Evolutionary conservation across 2,113 vertebrate genomes (phyloP), one percentile per base, ranked within the genome.

Genomic region (Hippocampus zosterae): DNA sequence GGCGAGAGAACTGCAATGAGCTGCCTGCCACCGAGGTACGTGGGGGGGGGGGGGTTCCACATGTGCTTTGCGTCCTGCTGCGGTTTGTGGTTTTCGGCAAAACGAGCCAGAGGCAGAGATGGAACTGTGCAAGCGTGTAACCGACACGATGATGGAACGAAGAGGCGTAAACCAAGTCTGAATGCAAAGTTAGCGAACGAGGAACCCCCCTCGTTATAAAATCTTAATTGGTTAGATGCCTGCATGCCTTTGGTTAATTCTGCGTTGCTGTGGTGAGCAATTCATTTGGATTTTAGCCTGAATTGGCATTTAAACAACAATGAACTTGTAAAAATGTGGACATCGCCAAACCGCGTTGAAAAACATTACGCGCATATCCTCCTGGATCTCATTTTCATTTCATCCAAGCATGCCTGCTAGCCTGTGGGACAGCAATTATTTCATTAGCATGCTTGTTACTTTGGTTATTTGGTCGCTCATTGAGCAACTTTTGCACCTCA

Each of bases 1-100:
- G 93, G 86, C 84, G 92, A 84, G 93, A 94, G 79, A 92, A 86
- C 85, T 94, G 93, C 83, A 90, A 73, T 1, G 93, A 94, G 82
- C 83, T 94, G 71, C 92, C 93, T 42, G 83, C 87, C 65, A 75
- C 88, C 16, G 92, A 94, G 93, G 93, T 94, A 90, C 63, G 82
- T 87, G 84, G 55, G 67, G 19, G n/a, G n/a, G n/a, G n/a, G n/a
- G n/a, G n/a, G n/a, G n/a, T n/a, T 62, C 42, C 8, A 60, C 60
- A 66, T 73, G 85, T 74, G 67, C 70, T 61, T 69, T 46, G 60
- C 67, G 48, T 69, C 70, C 70, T 68, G 75, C 64, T 74, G 67
- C 33, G 76, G 81, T 77, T 77, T 79, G 80, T 71, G 81, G 75
- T 87, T 85, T 74, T 23, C 52, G 44, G 70, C 66, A 15, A 68